Evolutionary conservation across 2,888 invertebrate genomes (phyloP).

Genomic region (Agonopterix subpropinquella): DNA sequence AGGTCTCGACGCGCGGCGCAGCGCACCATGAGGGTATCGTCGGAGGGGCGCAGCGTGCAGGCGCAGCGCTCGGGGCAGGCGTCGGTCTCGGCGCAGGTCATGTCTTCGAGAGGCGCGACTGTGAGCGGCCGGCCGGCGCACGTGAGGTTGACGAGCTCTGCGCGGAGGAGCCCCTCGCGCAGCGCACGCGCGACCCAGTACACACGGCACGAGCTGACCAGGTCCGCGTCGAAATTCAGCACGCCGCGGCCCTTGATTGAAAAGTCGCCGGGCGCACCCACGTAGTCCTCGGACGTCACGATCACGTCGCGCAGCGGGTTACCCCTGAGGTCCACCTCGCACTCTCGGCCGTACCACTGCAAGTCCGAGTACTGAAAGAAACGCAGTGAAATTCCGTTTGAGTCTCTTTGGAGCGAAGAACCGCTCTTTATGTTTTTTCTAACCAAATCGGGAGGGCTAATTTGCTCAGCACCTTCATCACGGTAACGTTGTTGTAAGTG

Average conservation of each 20-base stretch:
- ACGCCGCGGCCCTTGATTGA: not conserved
- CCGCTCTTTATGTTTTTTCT: no score
- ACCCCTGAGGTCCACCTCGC: slow-evolving; percentile 7
- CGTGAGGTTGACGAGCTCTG: not conserved
- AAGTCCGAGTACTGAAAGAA: no score
- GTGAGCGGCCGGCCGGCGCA: not conserved
- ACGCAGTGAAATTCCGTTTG: no score
- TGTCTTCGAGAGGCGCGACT: not conserved
- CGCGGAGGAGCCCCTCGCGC: slow-evolving; percentile 1
- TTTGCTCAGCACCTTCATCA: slow-evolving; percentile 10
- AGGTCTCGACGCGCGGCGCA: slow-evolving; percentile 4
- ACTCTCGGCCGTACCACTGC: no score
- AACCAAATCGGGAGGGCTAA: no score
- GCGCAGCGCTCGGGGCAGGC: slow-evolving; percentile 2
- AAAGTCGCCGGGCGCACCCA: slow-evolving; percentile 3
- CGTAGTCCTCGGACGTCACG: slow-evolving; percentile 5
- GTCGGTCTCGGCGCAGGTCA: not conserved
- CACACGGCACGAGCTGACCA: slow-evolving; percentile 24
- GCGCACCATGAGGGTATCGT: no score
- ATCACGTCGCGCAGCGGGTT: slow-evolving; percentile 7
- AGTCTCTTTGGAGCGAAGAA: no score
- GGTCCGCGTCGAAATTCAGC: slow-evolving; percentile 13
- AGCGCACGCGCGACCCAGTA: slow-evolving; percentile 24
- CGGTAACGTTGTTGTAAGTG: slow-evolving; percentile 16
- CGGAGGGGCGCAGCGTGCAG: not conserved